phyloP scores from a whole-genome alignment of 23 tunicate species.

The Halocynthia aurantium region DNA sequence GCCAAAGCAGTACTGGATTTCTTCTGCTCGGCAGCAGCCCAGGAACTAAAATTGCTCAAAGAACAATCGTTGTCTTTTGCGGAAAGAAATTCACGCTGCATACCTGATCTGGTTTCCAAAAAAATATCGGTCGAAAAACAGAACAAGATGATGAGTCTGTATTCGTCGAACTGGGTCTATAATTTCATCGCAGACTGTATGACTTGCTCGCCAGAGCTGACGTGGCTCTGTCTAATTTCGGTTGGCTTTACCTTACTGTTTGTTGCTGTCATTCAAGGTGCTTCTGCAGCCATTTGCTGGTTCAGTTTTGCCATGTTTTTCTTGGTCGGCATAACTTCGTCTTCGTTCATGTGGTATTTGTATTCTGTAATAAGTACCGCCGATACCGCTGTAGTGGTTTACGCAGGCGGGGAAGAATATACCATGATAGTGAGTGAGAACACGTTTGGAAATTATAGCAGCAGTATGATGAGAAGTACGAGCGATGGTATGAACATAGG shows the following conservation, averaged over 20 bases:
- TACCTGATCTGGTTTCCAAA: slow-evolving; percentile 29
- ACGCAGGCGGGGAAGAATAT: slow-evolving; percentile 13
- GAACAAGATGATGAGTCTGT: slow-evolving; percentile 53
- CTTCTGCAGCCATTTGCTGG: slow-evolving; percentile 58
- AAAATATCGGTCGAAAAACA: slow-evolving; percentile 31
- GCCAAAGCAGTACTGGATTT: slow-evolving; percentile 3
- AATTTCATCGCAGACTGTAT: slow-evolving; percentile 67
- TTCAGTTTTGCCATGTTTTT: slow-evolving; percentile 66
- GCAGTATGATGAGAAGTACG: slow-evolving; percentile 4
- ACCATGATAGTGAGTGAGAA: neutral
- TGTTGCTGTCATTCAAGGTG: slow-evolving; percentile 34
- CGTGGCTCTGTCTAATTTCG: slow-evolving; percentile 70
- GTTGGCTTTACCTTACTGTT: slow-evolving; percentile 44
- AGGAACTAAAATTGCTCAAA: neutral
- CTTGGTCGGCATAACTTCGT: slow-evolving; percentile 41
- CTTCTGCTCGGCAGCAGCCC: neutral
- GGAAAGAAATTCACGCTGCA: slow-evolving; percentile 47
- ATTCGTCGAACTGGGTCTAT: slow-evolving; percentile 51
- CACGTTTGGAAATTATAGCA: neutral
- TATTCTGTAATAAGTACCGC: slow-evolving; percentile 28
- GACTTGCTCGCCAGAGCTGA: slow-evolving; percentile 63
- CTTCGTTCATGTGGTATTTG: slow-evolving; percentile 69
- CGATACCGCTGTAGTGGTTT: slow-evolving; percentile 28
- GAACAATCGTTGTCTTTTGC: slow-evolving; percentile 24
- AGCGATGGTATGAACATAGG: neutral